Evolutionary conservation across 2,797 vertebrate species (phyloP), one percentile per base, ranked within the genome.

Genomic region (Danio aesculapii): DNA sequence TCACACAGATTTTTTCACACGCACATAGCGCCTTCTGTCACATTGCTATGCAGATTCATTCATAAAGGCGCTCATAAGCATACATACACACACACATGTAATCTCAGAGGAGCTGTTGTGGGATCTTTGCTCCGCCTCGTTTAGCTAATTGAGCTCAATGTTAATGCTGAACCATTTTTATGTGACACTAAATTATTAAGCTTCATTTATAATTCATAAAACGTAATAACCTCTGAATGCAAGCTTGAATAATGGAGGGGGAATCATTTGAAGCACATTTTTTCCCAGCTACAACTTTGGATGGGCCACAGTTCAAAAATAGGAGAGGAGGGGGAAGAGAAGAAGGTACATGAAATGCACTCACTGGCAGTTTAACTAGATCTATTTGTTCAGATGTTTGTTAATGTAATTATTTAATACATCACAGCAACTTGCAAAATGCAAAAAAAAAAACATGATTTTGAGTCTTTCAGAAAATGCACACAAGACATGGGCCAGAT

Each of bases 161-260:
- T 89, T 86, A 86, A 83, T 75, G 72, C 59, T 41, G 77, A 84
- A 85, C 88, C 88, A 85, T 90, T 91, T 92, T 91, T 87, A 87
- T 89, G 88, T 85, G 71, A 0, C 6, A 0, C 9, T 93, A 71
- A 92, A 93, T 91, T 85, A 92, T 93, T 92, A 52, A 92, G 84
- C 63, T 44, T 78, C 79, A 77, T 92, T 63, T 84, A 93, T 93
- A 87, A 93, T 93, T 93, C 87, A 93, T 64, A 21, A 83, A 82
- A 79, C 83, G 50, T 92, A 90, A 93, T 92, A 91, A 89, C 87
- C 90, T 85, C 86, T 86, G 88, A 89, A 88, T 85, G 89, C 83
- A 75, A 84, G 87, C 84, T 88, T 91, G 83, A 93, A 91, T 91
- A 88, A 92, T 91, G 87, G 59, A 91, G 83, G 69, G 77, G 77